These are phyloP conservation scores for Neoaliturus tenellus DNA, from an alignment of 2,888 invertebrate species.

Conservation along the genomic window DNA sequence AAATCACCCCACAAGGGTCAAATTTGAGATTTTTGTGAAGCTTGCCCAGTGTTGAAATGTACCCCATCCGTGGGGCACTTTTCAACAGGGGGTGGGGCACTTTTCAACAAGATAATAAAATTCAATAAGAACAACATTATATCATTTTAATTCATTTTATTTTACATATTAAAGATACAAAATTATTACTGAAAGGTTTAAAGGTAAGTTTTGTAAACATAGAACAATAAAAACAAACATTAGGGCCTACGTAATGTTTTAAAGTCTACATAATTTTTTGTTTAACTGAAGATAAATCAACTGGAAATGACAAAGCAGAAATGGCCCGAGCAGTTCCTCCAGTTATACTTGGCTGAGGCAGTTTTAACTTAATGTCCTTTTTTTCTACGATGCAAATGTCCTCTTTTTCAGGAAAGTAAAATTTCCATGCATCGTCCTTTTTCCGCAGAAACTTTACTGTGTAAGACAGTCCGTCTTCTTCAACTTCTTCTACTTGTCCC, in stretches of 20 bases:
- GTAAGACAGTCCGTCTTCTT: slow-evolving; percentile 28
- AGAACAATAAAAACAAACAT: not conserved
- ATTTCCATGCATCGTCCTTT: slow-evolving; percentile 42
- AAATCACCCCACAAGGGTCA: not conserved
- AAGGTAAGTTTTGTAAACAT: not conserved
- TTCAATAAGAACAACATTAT: not conserved
- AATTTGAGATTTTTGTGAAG: slow-evolving; percentile 17
- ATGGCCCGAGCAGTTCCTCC: slow-evolving; percentile 41
- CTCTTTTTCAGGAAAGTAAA: slow-evolving; percentile 42
- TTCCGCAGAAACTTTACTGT: slow-evolving; percentile 37
- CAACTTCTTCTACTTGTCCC: slow-evolving; percentile 40
- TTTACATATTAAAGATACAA: not conserved
- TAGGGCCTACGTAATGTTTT: not conserved
- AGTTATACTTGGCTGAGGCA: slow-evolving; percentile 36
- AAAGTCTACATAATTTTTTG: slow-evolving; percentile 10
- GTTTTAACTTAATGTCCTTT: slow-evolving; percentile 22
- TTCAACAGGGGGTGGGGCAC: slow-evolving; percentile 44
- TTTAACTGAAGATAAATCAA: slow-evolving; percentile 36
- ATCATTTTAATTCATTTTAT: not conserved
- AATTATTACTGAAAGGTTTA: not conserved
- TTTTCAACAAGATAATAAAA: slow-evolving; percentile 31
- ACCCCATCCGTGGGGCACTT: slow-evolving; percentile 29
- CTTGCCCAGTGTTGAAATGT: slow-evolving; percentile 44
- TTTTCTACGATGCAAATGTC: not conserved
- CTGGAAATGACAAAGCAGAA: slow-evolving; percentile 37